Conservation (phyloP, 2,888 invertebrate species). For the Cyclophora punctaria region DNA sequence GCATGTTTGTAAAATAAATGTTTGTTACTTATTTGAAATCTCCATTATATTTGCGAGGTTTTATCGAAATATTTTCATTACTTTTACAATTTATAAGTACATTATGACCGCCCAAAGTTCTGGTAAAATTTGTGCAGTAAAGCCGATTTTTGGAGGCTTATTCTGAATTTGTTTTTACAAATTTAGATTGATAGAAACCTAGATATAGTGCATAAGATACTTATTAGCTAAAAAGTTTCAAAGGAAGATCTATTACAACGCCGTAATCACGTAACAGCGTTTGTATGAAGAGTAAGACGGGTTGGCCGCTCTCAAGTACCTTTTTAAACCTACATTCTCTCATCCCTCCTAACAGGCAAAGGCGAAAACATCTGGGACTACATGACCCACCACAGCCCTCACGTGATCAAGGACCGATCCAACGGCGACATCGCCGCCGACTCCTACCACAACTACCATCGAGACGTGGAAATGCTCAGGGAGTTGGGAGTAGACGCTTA, state of each 20-base stretch:
- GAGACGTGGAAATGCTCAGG: slow-evolving; percentile 67
- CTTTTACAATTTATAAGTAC: not conserved
- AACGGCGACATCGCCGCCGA: slow-evolving; percentile 77
- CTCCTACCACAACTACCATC: slow-evolving; percentile 75
- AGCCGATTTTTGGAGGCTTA: not conserved
- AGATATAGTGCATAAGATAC: too few species aligned
- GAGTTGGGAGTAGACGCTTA: slow-evolving; percentile 62
- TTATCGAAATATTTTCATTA: not conserved
- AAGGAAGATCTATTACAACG: too few species aligned
- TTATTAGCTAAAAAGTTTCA: too few species aligned
- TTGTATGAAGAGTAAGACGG: too few species aligned
- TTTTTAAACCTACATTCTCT: not conserved
- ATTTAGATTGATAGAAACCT: too few species aligned
- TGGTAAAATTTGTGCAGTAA: too few species aligned
- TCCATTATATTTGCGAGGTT: too few species aligned
- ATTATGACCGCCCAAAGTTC: too few species aligned
- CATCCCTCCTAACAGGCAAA: slow-evolving; percentile 27
- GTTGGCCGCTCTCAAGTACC: too few species aligned
- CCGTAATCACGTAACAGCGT: too few species aligned
- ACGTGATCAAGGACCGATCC: slow-evolving; percentile 35
- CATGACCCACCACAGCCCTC: slow-evolving; percentile 37
- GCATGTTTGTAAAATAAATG: too few species aligned
- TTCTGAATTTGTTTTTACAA: not conserved
- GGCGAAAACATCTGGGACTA: slow-evolving; percentile 49
- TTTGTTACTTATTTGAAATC: too few species aligned